These are phyloP conservation scores for Hippoglossus stenolepis DNA, from an alignment of 2,113 vertebrate species.

Conservation along the genomic window DNA sequence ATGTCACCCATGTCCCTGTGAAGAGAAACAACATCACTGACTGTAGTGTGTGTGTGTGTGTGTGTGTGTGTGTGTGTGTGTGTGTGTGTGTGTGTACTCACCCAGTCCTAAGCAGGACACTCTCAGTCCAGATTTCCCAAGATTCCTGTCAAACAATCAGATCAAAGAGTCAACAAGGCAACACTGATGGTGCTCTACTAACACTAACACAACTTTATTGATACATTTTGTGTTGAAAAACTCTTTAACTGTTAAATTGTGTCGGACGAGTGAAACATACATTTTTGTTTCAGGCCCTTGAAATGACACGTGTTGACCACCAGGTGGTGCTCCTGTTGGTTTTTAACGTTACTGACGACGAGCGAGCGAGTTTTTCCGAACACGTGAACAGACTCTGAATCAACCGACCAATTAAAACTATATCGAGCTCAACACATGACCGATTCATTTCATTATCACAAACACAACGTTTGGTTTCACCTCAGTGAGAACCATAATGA, in stretches of 20 bases:
- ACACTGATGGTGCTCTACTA: background rate
- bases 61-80: slow-evolving; percentile 7
- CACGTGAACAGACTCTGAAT: too few species aligned
- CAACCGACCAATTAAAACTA: background rate
- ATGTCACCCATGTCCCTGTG: slow-evolving; percentile 88
- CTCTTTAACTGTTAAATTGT: background rate
- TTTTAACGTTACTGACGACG: too few species aligned
- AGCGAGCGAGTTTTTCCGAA: too few species aligned
- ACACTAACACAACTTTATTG: background rate
- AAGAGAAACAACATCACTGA: slow-evolving; percentile 23
- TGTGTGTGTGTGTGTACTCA: slow-evolving; percentile 61
- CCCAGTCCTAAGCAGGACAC: slow-evolving; percentile 87
- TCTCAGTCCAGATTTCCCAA: slow-evolving; percentile 86
- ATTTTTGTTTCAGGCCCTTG: background rate
- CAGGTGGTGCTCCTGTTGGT: background rate
- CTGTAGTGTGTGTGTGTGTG: background rate
- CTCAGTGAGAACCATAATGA: too few species aligned
- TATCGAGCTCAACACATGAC: background rate
- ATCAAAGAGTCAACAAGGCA: background rate
- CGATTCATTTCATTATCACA: background rate
- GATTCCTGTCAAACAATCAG: slow-evolving; percentile 75
- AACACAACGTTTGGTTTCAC: background rate
- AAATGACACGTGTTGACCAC: background rate
- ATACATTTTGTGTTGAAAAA: background rate
- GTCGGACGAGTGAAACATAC: too few species aligned